Evolutionary conservation across 2,113 vertebrate species (phyloP), one percentile per base, ranked within the genome.

Genomic region (Takifugu flavidus): DNA sequence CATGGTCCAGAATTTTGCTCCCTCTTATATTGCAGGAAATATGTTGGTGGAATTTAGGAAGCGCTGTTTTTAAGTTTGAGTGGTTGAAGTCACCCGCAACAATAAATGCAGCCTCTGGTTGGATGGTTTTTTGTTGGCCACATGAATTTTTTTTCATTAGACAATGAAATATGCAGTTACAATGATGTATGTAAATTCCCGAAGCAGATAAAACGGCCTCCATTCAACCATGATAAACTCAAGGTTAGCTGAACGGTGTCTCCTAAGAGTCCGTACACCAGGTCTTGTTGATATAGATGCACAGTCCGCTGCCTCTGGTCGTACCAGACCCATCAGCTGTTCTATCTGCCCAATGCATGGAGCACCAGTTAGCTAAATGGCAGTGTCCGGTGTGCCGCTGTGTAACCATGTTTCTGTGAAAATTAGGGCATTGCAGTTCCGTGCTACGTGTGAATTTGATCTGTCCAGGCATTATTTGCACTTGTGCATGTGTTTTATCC

Each of bases 271-370:
- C 28, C 2, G 13, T 66, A 5, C 56, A 56, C 62, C 56, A 60
- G 14, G 15, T n/a, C 25, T 56, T 56, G 13, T 62, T 56, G 11
- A 55, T 51, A 8, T 62, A 61, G 43, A 62, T 70, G 45, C 14
- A 69, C 25, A 49, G 25, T 5, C 44, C 31, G 2, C 50, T 43
- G 2, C 65, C 28, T 68, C 43, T 61, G 51, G 56, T 55, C 14
- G 54, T 54, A 49, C 43, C 5, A 6, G 65, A 67, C 12, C 39
- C 20, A 20, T 20, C 20, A 20, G 20, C 20, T 20, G 20, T 20
- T 20, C 20, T 20, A 20, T 20, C 20, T 31, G 8, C 53, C 42
- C 0, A 8, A 25, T 13, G 1, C 11, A 25, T 26, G 49, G 6
- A 13, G 12, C 2, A 5, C 4, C n/a, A 0, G 6, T 28, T 49